Conservation (phyloP, 1,140 invertebrate species). For the Rhopalosiphum padi region DNA sequence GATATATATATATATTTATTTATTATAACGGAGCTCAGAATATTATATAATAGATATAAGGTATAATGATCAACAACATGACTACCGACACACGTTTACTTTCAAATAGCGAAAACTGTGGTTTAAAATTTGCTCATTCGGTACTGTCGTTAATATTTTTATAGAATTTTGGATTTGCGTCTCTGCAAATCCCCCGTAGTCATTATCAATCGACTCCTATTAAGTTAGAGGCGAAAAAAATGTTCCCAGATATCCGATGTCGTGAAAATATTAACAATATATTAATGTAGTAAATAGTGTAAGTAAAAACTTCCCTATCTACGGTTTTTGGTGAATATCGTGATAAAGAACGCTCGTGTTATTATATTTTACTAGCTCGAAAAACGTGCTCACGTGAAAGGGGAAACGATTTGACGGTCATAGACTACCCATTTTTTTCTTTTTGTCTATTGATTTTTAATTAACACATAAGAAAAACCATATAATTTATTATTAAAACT, state of each 20-base stretch:
- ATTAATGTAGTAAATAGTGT: no score
- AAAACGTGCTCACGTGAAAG: no score
- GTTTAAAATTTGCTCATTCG: not conserved
- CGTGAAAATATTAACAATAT: not conserved
- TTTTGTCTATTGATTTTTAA: no score
- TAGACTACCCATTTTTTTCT: no score
- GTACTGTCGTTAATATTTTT: not conserved
- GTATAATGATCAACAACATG: not conserved
- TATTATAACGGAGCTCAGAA: not conserved
- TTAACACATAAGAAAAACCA: no score
- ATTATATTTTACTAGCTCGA: no score
- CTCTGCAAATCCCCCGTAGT: not conserved
- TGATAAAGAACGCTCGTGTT: no score
- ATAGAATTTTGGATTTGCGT: not conserved
- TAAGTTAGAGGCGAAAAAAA: not conserved
- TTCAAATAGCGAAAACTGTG: not conserved
- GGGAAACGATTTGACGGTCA: no score
- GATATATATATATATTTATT: not conserved
- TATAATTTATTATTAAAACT: no score
- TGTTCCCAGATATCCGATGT: not conserved
- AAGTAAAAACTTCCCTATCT: no score
- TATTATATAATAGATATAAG: not conserved
- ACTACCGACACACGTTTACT: not conserved
- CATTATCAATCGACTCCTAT: not conserved
- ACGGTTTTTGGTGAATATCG: no score